These are phyloP conservation scores for Caenorhabditis afra DNA, from an alignment of 2,888 invertebrate genomes.

Conservation along the genomic window DNA sequence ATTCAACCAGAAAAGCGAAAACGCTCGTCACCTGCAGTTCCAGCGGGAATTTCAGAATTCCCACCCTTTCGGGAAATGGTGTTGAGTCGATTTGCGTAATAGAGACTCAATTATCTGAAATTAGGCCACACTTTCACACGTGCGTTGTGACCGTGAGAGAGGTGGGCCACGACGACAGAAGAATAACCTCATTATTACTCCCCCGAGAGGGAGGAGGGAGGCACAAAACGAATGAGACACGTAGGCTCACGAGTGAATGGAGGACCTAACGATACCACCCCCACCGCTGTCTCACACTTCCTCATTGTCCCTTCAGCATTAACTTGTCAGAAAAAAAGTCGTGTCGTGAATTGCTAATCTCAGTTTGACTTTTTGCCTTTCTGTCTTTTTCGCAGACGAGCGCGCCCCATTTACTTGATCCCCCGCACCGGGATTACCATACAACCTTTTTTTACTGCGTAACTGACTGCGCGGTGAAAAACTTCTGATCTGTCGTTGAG, in stretches of 20 bases:
- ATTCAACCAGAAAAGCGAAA: neutral
- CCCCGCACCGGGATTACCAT: conserved; percentile 48
- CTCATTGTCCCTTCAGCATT: conserved; percentile 48
- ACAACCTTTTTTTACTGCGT: conserved; percentile 47
- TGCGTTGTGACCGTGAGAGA: conserved; percentile 41
- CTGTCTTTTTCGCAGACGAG: conserved; percentile 19
- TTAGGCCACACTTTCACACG: conserved; percentile 44
- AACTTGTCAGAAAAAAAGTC: conserved; percentile 56
- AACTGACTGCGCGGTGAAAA: conserved; percentile 7
- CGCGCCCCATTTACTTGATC: conserved; percentile 53
- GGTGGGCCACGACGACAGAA: conserved; percentile 5
- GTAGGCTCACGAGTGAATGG: conserved; percentile 3
- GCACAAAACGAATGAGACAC: neutral
- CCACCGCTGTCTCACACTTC: conserved; percentile 26
- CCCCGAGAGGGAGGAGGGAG: conserved; percentile 6
- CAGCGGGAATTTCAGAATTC: too few species aligned
- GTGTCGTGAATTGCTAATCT: conserved; percentile 57
- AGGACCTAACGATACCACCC: conserved; percentile 36
- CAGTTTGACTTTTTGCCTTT: conserved; percentile 42
- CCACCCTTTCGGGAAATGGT: neutral
- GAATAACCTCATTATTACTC: conserved; percentile 42
- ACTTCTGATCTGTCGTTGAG: conserved; percentile 9
- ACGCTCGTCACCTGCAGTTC: too few species aligned
- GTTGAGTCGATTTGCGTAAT: conserved; percentile 5
- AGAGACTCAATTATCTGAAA: conserved; percentile 29